phyloP scores from a whole-genome alignment of 2,888 invertebrate genomes.

The Conchocele bisecta region DNA sequence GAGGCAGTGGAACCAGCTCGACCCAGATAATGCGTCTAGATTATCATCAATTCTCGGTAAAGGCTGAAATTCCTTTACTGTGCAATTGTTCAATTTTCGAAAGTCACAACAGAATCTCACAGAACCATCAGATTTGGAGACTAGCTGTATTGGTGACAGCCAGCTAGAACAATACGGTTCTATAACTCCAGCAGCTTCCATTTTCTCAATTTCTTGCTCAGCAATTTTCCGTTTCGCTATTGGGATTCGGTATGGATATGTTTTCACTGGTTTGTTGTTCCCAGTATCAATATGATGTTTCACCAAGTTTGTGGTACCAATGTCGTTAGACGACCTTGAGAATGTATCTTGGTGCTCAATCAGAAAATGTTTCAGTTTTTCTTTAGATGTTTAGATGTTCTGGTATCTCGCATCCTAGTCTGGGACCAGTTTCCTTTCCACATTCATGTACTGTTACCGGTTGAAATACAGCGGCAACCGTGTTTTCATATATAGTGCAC shows the following conservation, averaged over 20 bases:
- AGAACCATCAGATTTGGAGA: conserved; percentile 44
- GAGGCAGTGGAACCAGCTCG: conserved; percentile 39
- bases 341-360: conserved; percentile 28
- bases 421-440: background rate
- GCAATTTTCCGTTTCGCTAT: conserved; percentile 34
- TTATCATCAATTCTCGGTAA: conserved; percentile 59
- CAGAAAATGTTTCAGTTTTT: conserved; percentile 15
- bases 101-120: conserved; percentile 53
- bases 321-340: conserved; percentile 22
- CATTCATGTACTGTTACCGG: conserved; percentile 4
- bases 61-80: conserved; percentile 52
- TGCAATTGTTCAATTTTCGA: conserved; percentile 45
- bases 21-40: conserved; percentile 39
- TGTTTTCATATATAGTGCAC: conserved; percentile 2
- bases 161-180: too few relatives aligned
- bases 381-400: conserved; percentile 16
- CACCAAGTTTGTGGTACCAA: conserved; percentile 24
- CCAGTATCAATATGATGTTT: conserved; percentile 40
- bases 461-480: conserved; percentile 3
- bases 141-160: too few relatives aligned
- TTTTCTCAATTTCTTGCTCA: conserved; percentile 39
- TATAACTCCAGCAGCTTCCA: conserved; percentile 27
- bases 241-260: conserved; percentile 39
- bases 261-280: conserved; percentile 33
- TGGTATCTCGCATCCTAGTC: too few relatives aligned